These are phyloP conservation scores for Zaprionus lachaisei DNA, from an alignment of 1,140 invertebrate genomes.

Conservation along the genomic window DNA sequence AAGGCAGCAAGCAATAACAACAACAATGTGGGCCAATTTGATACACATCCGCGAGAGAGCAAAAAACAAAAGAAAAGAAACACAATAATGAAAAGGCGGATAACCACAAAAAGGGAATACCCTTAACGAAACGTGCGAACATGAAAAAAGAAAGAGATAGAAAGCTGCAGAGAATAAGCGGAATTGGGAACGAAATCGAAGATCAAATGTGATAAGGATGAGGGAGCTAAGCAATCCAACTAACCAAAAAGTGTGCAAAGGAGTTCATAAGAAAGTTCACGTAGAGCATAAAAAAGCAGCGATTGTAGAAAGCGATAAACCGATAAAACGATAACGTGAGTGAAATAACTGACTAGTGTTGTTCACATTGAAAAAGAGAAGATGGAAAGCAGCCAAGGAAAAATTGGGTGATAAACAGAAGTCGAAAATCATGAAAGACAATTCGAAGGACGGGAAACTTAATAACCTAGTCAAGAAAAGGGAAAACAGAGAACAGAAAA, in stretches of 20 bases:
- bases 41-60: constrained; percentile 26
- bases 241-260: not conserved
- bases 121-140: not conserved
- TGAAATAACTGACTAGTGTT: not conserved
- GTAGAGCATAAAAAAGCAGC: not conserved
- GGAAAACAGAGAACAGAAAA: not conserved
- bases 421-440: not conserved
- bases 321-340: not conserved
- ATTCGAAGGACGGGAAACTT: not conserved
- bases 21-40: constrained; percentile 42
- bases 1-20: constrained; percentile 24
- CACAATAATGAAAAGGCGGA: not conserved
- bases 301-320: not conserved
- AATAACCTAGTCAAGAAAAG: not conserved
- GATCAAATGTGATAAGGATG: not conserved
- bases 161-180: not conserved
- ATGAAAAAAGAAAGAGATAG: not conserved
- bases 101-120: not conserved
- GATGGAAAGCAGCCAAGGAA: not conserved
- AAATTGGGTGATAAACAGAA: not conserved
- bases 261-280: not conserved
- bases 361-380: not conserved
- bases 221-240: not conserved
- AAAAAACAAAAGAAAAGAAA: constrained; percentile 7
- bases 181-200: not conserved